These are phyloP conservation scores for Drosophila antonietae DNA, from an alignment of 2,888 invertebrate species.

Conservation along the genomic window DNA sequence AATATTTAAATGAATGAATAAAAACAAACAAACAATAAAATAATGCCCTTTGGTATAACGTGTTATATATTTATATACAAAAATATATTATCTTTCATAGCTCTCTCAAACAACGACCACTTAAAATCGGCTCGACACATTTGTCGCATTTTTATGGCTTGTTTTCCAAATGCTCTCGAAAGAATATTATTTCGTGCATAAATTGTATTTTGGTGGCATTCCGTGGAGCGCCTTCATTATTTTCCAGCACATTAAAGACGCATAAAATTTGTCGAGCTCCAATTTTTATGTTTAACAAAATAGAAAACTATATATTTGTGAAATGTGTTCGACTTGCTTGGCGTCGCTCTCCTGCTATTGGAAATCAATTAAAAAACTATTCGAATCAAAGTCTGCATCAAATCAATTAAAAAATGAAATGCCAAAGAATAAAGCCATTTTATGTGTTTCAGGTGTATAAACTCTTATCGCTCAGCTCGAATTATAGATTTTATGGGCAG, in stretches of 20 bases:
- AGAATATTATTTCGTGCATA: slow-evolving; percentile 56
- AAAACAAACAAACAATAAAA: background rate
- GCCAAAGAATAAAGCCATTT: slow-evolving; percentile 74
- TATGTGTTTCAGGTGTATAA: slow-evolving; percentile 54
- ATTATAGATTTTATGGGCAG: slow-evolving; percentile 67
- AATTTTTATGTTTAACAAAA: slow-evolving; percentile 46
- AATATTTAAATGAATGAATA: too few relatives aligned
- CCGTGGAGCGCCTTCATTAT: slow-evolving; percentile 42
- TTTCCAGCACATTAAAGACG: slow-evolving; percentile 71
- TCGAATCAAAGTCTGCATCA: slow-evolving; percentile 34
- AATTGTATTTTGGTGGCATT: slow-evolving; percentile 35
- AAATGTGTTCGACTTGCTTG: slow-evolving; percentile 35
- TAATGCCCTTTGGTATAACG: slow-evolving; percentile 35
- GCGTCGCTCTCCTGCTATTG: slow-evolving; percentile 13
- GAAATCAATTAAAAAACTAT: slow-evolving; percentile 79
- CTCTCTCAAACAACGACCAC: slow-evolving; percentile 26
- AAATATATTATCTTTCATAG: slow-evolving; percentile 8
- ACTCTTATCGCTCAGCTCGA: slow-evolving; percentile 55
- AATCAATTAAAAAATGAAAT: slow-evolving; percentile 70
- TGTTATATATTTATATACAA: slow-evolving; percentile 51
- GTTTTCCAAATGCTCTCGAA: slow-evolving; percentile 59
- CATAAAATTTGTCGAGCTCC: slow-evolving; percentile 67
- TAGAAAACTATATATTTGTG: slow-evolving; percentile 38
- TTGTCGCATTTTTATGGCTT: slow-evolving; percentile 63
- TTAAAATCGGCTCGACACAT: slow-evolving; percentile 68